These are phyloP conservation scores for Dysidea cf. avara DNA, from an alignment of 37 sponge, comb jelly and placozoan species.

Conservation along the genomic window DNA sequence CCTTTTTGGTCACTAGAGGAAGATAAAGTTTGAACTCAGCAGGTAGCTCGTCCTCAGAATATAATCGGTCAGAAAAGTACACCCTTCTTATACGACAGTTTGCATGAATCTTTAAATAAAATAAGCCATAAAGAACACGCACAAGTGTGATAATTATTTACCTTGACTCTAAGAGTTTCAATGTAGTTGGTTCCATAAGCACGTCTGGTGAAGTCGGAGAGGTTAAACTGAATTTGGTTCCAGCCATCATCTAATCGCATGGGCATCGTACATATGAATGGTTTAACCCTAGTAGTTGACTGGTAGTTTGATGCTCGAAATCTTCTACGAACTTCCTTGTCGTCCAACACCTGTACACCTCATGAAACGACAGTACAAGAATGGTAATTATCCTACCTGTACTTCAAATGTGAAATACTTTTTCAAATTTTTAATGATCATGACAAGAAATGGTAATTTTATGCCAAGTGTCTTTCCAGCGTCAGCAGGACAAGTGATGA, in stretches of 20 bases:
- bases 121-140: neutral
- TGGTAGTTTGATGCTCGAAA: conserved; percentile 99
- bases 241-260: conserved; percentile 99
- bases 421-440: conserved; percentile 99
- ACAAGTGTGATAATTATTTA: too few species aligned
- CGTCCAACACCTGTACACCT: conserved; percentile 97
- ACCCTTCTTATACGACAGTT: conserved; percentile 98
- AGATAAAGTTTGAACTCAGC: conserved; percentile 99
- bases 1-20: conserved; percentile 86
- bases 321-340: conserved; percentile 89
- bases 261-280: conserved; percentile 99
- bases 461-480: conserved; percentile 89
- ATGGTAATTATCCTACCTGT: conserved; percentile 34
- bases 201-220: conserved; percentile 95
- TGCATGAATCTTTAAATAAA: conserved; percentile 84
- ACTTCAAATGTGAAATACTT: conserved; percentile 99
- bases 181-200: conserved; percentile 99
- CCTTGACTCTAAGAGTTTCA: conserved; percentile 94
- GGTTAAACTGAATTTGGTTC: conserved; percentile 99
- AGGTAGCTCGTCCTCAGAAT: conserved; percentile 97
- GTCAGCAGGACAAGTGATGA: conserved; percentile 92
- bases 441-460: conserved; percentile 95
- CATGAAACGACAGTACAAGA: neutral
- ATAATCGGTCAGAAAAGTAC: conserved; percentile 96
- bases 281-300: conserved; percentile 95